Evolutionary conservation across 2,888 invertebrate species (phyloP).

Genomic region (Epistrophe grossulariae): DNA sequence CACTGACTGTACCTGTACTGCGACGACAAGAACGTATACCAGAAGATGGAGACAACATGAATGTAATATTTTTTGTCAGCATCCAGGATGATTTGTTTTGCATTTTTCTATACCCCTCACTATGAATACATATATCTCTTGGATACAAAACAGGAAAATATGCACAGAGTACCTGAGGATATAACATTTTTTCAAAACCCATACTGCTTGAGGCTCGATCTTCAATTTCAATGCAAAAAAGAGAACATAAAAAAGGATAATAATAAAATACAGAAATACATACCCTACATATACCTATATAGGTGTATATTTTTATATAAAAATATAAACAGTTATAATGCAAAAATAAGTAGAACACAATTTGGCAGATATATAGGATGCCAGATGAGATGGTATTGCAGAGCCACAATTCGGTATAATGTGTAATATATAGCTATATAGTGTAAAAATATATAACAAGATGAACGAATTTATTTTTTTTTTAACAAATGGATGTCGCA

Average conservation of each 20-base stretch:
- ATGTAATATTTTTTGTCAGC: constrained; percentile 72
- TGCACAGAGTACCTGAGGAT: constrained; percentile 54
- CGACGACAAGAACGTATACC: no score
- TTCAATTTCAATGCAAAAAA: constrained; percentile 76
- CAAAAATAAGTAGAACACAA: constrained; percentile 67
- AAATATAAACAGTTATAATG: constrained; percentile 30
- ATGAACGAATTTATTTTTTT: constrained; percentile 68
- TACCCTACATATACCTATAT: not conserved
- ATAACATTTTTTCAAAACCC: constrained; percentile 43
- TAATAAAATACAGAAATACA: constrained; percentile 49
- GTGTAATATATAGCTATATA: not conserved
- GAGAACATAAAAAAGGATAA: constrained; percentile 75
- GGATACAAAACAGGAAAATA: constrained; percentile 3
- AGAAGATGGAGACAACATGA: constrained; percentile 47
- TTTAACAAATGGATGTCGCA: constrained; percentile 74
- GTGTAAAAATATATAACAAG: constrained; percentile 44
- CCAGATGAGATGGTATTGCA: constrained; percentile 56
- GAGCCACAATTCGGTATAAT: not conserved
- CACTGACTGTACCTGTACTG: no score
- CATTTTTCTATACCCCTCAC: not conserved
- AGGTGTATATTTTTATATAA: not conserved
- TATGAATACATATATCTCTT: constrained; percentile 9
- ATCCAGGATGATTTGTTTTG: constrained; percentile 50
- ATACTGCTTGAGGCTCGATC: constrained; percentile 57
- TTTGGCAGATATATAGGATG: constrained; percentile 50